A percentile compares a stretch with the other conserved stretches of the same genome.
Evolutionary conservation across 2,113 vertebrate species (phyloP).

Genomic region (Fulica atra): DNA sequence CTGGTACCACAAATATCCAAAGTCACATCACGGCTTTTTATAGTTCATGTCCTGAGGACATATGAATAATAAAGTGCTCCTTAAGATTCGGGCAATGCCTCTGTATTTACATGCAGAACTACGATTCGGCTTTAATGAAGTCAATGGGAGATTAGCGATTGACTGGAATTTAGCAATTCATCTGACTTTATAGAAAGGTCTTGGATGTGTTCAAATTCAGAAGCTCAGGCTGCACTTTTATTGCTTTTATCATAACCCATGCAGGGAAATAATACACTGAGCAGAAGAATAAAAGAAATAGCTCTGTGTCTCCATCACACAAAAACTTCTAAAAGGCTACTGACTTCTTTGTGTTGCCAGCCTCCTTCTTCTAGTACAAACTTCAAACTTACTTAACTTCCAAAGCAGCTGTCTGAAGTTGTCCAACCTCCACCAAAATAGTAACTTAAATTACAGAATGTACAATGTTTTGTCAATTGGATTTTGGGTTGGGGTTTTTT

Average conservation of each 20-base stretch:
- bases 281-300: not conserved
- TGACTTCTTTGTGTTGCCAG: not conserved
- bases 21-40: not conserved
- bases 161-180: not conserved
- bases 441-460: not conserved
- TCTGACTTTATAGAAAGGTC: not conserved
- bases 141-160: not conserved
- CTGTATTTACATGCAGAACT: not conserved
- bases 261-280: not conserved
- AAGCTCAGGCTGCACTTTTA: not conserved
- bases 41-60: not conserved
- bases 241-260: not conserved
- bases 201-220: not conserved
- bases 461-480: not conserved
- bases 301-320: not conserved
- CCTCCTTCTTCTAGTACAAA: not conserved
- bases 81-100: not conserved
- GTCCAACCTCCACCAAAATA: not conserved
- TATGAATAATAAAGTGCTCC: not conserved
- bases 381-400: not conserved
- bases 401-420: not conserved
- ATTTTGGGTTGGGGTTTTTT: not conserved
- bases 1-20: not conserved
- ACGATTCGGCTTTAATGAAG: not conserved
- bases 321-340: not conserved